Conservation (phyloP, 2,888 invertebrate genomes). For the Chrysomela aeneicollis region DNA sequence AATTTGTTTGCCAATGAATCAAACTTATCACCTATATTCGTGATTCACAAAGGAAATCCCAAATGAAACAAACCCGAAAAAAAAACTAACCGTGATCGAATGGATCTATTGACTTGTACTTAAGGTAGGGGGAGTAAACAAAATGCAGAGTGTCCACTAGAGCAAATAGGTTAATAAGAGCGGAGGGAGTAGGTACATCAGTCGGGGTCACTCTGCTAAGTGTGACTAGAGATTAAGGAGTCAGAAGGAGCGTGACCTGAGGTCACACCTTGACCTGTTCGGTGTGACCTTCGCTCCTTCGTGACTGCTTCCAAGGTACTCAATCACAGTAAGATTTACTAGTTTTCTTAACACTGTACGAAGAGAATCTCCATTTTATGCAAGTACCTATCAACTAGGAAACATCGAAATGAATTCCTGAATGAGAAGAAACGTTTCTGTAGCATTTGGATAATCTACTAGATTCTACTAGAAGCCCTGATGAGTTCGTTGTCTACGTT, state of each 20-base stretch:
- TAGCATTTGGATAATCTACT: no score
- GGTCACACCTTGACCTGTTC: constrained; percentile 51
- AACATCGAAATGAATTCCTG: no score
- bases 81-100: constrained; percentile 4
- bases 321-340: constrained; percentile 58
- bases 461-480: no score
- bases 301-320: constrained; percentile 56
- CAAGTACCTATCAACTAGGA: no score
- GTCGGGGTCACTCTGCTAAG: constrained; percentile 58
- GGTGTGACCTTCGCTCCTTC: constrained; percentile 48
- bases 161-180: constrained; percentile 55
- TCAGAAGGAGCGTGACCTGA: constrained; percentile 55
- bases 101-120: constrained; percentile 46
- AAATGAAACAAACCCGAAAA: constrained; percentile 14
- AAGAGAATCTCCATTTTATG: constrained; percentile 25
- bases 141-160: constrained; percentile 56
- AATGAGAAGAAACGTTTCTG: no score
- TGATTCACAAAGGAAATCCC: background rate
- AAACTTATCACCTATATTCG: background rate
- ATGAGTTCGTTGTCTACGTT: no score
- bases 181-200: constrained; percentile 59
- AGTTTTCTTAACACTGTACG: constrained; percentile 21
- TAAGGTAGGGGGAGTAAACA: constrained; percentile 40
- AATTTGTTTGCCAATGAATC: background rate
- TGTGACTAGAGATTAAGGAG: constrained; percentile 58